Evolutionary conservation across 2,888 invertebrate species (phyloP), one percentile per base, ranked within the genome.

Genomic region (Cosmia pyralina): DNA sequence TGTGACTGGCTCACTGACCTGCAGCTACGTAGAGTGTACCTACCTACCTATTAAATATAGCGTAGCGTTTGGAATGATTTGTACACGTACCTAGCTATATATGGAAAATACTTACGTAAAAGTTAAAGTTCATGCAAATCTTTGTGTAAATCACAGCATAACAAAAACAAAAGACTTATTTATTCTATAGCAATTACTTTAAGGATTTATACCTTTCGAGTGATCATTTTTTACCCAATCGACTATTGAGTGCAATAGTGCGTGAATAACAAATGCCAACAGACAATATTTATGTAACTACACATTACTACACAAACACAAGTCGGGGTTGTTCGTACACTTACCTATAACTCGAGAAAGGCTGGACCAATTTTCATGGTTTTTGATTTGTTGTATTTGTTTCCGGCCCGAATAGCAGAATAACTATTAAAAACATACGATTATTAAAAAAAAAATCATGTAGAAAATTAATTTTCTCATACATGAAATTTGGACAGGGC

Each of bases 171-270:
- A 58, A 46, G 38, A 58, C 44, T 52, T 52, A 59, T 59, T 62
- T 69, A 69, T 77, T 69, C 13, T 68, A 50, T 48, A 48, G 44
- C 44, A 44, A 55, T 77, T 46, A n/a, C 58, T 41, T 52, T 41
- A 52, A 44, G 41, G 34, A 80, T 69, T 53, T 58, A 69, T 69
- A 41, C 15, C 48, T 68, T 60, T 48, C 48, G 46, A 59, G 53
- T 48, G 41, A 52, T 70, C 17, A 76, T 58, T 84, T 84, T 84
- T 77, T 72, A 71, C 75, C 57, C 72, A 75, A 75, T 76, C 80
- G 79, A 86, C 83, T 86, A 83, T 74, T 65, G 80, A 81, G 77
- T 72, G 85, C 84, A 90, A 85, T 88, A 83, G 82, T 78, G 87
- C 87, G 83, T 88, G 84, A 85, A 89, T 78, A 86, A 85, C 71